phyloP scores from a whole-genome alignment of 2,113 vertebrate genomes.

The Perca flavescens region DNA sequence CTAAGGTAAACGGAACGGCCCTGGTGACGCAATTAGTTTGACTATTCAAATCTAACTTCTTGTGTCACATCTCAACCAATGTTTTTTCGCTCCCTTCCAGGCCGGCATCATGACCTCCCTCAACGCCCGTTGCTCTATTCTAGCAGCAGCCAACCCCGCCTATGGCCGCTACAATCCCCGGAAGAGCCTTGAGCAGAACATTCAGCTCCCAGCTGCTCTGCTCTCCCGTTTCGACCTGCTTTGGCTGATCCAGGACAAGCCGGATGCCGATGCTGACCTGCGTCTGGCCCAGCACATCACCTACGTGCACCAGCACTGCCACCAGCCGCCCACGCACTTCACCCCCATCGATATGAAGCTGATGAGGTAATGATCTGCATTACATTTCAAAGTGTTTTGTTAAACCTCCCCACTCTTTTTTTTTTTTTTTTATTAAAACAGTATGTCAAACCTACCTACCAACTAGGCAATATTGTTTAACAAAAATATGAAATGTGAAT shows the following conservation, averaged over 20 bases:
- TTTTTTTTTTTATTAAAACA: background rate
- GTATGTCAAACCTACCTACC: background rate
- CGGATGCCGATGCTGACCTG: conserved; percentile 89
- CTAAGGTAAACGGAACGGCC: conserved; percentile 81
- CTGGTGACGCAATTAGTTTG: too few relatives aligned
- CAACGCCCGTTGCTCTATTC: conserved; percentile 93
- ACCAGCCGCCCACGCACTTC: conserved; percentile 90
- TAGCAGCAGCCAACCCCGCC: conserved; percentile 94
- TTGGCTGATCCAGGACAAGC: conserved; percentile 95
- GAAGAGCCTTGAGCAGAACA: conserved; percentile 91
- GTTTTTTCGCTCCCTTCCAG: conserved; percentile 57
- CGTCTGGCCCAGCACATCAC: conserved; percentile 95
- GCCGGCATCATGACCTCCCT: conserved; percentile 94
- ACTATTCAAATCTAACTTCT: rapidly evolving
- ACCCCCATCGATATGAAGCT: conserved; percentile 93
- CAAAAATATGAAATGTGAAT: background rate
- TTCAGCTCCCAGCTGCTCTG: conserved; percentile 91
- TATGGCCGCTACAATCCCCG: conserved; percentile 92
- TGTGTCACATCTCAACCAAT: background rate
- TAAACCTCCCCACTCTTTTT: background rate
- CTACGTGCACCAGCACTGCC: conserved; percentile 93
- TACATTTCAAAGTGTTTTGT: background rate
- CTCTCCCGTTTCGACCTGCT: conserved; percentile 94
- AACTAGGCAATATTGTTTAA: rapidly evolving
- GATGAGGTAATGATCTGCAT: conserved; percentile 86